Base-by-base conservation (phyloP, 2,888 invertebrate species). In the Neuroscelio doddi region DNA sequence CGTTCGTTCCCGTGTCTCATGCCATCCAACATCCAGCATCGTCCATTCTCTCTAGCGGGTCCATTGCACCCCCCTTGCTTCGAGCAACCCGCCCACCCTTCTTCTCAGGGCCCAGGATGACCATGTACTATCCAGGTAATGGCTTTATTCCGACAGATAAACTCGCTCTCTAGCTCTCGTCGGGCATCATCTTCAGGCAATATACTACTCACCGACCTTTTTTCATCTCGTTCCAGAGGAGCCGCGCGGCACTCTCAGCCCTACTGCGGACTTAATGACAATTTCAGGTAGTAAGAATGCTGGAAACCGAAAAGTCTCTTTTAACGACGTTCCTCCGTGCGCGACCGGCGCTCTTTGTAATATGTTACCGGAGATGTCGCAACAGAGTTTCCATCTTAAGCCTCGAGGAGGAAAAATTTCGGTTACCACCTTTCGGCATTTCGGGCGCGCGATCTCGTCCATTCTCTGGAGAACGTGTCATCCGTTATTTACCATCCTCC, bases 131-230 rank as follows among this genome's bases (percentile, higher is more conserved):
- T 67, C 70, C 71, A 72, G 70, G 69, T 75, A 75, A 75, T 73
- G 75, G 72, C 75, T 74, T 74, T 74, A 73, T 75, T 75, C 71
- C 69, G 63, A 68, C 71, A 68, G 69, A 68, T 70, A 71, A 72
- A 71, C 67, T 64, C 66, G 58, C 65, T 63, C 68, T 64, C 59
- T 65, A 63, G 62, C 58, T 58, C 63, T 65, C 52, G 58, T 66
- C 61, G 61, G 46, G 65, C 68, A 66, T 66, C 69, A 64, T 69
- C 69, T 65, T 56, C 58, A 62, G 58, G 64, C 64, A 64, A 68
- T 68, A 68, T 65, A 65, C 68, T 57, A 69, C 68, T 64, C 68
- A 58, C 34, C 68, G 59, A 50, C 50, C 63, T 65, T 70, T 69
- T 64, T 67, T 67, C 63, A 59, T 58, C 47, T 58, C 46, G 47